Evolutionary conservation across 30 jellyfish, hydroid and myxozoan genomes (phyloP).

Genomic region (Mastigias papua): DNA sequence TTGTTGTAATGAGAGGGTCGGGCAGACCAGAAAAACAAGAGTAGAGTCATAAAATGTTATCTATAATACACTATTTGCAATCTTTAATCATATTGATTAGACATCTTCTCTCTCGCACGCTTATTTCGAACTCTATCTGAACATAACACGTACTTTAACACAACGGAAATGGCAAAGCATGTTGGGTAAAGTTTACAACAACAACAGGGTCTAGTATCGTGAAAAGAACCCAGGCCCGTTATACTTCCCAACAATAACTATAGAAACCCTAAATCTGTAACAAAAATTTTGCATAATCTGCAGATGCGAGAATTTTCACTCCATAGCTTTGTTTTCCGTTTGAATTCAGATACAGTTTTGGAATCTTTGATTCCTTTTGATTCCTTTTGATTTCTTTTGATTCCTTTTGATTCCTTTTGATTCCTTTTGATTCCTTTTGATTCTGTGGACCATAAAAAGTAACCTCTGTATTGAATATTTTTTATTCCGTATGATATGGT

Average conservation of each 20-base stretch:
- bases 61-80: too few relatives aligned
- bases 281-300: background rate
- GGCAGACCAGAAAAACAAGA: too few relatives aligned
- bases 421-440: slow-evolving; percentile 8
- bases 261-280: slow-evolving; percentile 12
- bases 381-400: slow-evolving; percentile 11
- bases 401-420: slow-evolving; percentile 18
- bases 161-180: too few relatives aligned
- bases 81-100: too few relatives aligned
- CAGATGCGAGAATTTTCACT: slow-evolving; percentile 42
- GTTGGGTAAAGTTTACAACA: too few relatives aligned
- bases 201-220: too few relatives aligned
- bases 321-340: slow-evolving; percentile 23
- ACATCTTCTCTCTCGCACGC: too few relatives aligned
- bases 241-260: background rate
- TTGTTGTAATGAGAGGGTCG: too few relatives aligned
- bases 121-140: too few relatives aligned
- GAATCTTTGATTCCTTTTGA: slow-evolving; percentile 25
- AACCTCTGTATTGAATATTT: slow-evolving; percentile 27
- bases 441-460: slow-evolving; percentile 30
- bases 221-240: too few relatives aligned
- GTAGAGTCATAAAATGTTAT: too few relatives aligned
- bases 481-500: slow-evolving; percentile 18
- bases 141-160: too few relatives aligned
- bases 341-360: slow-evolving; percentile 22